These are phyloP conservation scores for Notolepis coatsorum DNA, from an alignment of 2,797 vertebrate genomes.

Conservation along the genomic window DNA sequence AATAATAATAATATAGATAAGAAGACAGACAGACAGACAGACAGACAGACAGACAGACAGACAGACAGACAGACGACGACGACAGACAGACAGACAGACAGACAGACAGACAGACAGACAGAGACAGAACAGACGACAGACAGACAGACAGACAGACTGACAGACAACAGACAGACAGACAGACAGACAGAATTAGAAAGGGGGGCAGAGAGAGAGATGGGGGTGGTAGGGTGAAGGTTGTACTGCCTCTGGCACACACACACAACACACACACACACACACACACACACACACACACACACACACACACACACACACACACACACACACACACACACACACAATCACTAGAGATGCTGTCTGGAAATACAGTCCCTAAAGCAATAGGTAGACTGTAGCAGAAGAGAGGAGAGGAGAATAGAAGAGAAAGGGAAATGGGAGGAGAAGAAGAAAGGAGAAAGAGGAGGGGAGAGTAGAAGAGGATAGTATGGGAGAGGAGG, in stretches of 20 bases:
- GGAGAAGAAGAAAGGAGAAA: no score
- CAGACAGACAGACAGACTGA: not conserved
- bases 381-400: not conserved
- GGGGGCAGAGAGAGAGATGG: not conserved
- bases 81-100: not conserved
- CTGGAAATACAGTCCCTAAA: not conserved
- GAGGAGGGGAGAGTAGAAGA: not conserved
- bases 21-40: not conserved
- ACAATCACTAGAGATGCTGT: not conserved
- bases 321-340: conserved; percentile 2
- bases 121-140: not conserved
- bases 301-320: not conserved
- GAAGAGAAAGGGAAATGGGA: not conserved
- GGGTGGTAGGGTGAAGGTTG: not conserved
- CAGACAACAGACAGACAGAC: not conserved
- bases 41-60: not conserved
- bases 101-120: not conserved
- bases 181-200: not conserved
- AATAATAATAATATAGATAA: no score
- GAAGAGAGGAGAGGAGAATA: not conserved
- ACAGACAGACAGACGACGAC: not conserved
- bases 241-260: not conserved
- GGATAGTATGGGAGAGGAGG: not conserved
- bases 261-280: not conserved
- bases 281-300: not conserved